Percentiles rank a stretch among this genome's conserved stretches.
Evolutionary conservation across 2,888 invertebrate species (phyloP).

Genomic region (Hyles lineata): DNA sequence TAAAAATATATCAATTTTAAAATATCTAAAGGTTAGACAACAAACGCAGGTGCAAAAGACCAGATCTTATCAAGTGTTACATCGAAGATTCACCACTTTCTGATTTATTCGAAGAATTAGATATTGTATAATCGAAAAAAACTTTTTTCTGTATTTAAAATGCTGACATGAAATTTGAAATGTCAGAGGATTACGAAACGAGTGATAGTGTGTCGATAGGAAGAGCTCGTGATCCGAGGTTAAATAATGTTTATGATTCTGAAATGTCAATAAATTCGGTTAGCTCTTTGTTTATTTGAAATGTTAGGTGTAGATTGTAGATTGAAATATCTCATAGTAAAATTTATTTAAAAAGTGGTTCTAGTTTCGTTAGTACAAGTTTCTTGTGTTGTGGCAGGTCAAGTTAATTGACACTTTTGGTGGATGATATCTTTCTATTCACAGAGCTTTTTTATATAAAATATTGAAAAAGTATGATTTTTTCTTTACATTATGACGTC

Average conservation of each 20-base stretch:
- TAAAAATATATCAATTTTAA: no score
- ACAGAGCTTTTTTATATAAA: no score
- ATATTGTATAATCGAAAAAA: constrained; percentile 21
- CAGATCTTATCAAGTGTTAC: background rate
- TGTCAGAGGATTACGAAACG: constrained; percentile 16
- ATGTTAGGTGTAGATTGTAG: background rate
- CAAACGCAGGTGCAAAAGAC: background rate
- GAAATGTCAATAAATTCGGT: constrained; percentile 20
- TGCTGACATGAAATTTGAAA: constrained; percentile 4
- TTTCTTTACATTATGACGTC: no score
- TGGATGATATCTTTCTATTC: no score
- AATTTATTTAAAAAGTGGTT: no score
- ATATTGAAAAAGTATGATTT: no score
- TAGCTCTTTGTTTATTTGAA: background rate
- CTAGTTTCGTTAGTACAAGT: no score
- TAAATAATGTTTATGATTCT: constrained; percentile 15
- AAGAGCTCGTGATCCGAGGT: constrained; percentile 8
- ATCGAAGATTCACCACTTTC: background rate
- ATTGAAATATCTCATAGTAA: background rate
- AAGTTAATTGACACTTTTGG: no score
- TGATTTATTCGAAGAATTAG: constrained; percentile 1
- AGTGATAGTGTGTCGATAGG: constrained; percentile 24
- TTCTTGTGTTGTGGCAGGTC: no score
- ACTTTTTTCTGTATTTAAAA: background rate
- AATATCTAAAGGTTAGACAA: background rate